Percentiles rank a stretch among this genome's conserved stretches.
Evolutionary conservation across 2,888 invertebrate genomes (phyloP).

Genomic region (Conomelus anceps): DNA sequence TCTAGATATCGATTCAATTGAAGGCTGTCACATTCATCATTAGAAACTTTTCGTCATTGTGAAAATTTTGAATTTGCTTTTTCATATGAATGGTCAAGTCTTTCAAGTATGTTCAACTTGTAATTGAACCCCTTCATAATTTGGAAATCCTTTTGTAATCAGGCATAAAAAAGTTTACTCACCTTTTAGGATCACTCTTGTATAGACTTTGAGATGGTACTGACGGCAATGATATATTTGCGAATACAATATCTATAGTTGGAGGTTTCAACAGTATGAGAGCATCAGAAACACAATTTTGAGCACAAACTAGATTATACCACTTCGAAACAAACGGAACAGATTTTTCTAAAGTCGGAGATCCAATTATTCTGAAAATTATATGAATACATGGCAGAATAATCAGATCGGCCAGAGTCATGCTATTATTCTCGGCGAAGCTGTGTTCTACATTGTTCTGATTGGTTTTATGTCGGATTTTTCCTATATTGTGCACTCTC

Average conservation of each 20-base stretch:
- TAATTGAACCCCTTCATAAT: neutral
- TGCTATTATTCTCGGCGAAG: conserved; percentile 74
- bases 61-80: no score
- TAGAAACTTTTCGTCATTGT: no score
- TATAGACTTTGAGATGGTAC: conserved; percentile 61
- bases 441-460: conserved; percentile 53
- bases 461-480: conserved; percentile 45
- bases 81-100: no score
- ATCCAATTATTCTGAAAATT: conserved; percentile 47
- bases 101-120: neutral
- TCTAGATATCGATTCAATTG: no score
- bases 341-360: conserved; percentile 40
- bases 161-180: neutral
- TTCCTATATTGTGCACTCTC: conserved; percentile 65
- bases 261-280: neutral
- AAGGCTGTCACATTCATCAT: no score
- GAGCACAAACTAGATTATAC: conserved; percentile 43
- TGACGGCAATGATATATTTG: conserved; percentile 39
- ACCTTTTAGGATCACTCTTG: conserved; percentile 63
- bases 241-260: neutral
- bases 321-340: conserved; percentile 60
- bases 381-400: conserved; percentile 64
- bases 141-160: neutral
- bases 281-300: conserved; percentile 14
- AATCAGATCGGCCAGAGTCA: conserved; percentile 78